phyloP scores from a whole-genome alignment of 2,888 invertebrate species.

The Polydrusus pterygomalis region DNA sequence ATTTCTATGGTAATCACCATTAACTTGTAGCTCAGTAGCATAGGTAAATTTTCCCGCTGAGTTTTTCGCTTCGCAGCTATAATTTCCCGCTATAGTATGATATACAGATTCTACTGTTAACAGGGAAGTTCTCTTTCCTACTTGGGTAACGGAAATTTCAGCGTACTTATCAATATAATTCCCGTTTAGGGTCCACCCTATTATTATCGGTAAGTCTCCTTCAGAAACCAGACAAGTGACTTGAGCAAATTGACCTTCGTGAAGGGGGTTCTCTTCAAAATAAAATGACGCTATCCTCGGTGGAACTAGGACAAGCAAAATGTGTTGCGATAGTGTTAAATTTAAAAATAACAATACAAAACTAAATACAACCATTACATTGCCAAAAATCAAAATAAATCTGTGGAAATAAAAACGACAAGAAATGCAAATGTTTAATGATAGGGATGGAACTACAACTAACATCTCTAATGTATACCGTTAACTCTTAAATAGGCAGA shows the following conservation, averaged over 20 bases:
- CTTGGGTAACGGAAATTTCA: constrained; percentile 75
- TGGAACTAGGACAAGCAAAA: constrained; percentile 77
- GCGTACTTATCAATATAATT: constrained; percentile 75
- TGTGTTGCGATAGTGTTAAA: constrained; percentile 63
- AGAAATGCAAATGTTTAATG: constrained; percentile 12
- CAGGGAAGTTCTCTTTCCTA: constrained; percentile 78
- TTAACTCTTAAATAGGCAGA: constrained; percentile 74
- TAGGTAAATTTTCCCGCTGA: constrained; percentile 78
- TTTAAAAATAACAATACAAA: constrained; percentile 67
- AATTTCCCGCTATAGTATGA: constrained; percentile 79
- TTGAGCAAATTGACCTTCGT: constrained; percentile 67
- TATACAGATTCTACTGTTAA: constrained; percentile 81
- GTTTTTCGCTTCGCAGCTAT: constrained; percentile 80
- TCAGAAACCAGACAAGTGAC: constrained; percentile 79
- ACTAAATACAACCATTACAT: not conserved
- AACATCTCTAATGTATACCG: constrained; percentile 67
- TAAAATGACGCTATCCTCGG: constrained; percentile 87
- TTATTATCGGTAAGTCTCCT: constrained; percentile 84
- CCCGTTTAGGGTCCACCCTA: constrained; percentile 84
- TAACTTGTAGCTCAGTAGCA: constrained; percentile 79
- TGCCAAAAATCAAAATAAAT: constrained; percentile 7
- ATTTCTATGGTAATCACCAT: constrained; percentile 73
- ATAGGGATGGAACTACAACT: constrained; percentile 31
- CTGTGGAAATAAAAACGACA: constrained; percentile 32
- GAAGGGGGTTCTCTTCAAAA: constrained; percentile 82